Evolutionary conservation across 2,113 vertebrate species (phyloP).

Genomic region (Macrotis lagotis): DNA sequence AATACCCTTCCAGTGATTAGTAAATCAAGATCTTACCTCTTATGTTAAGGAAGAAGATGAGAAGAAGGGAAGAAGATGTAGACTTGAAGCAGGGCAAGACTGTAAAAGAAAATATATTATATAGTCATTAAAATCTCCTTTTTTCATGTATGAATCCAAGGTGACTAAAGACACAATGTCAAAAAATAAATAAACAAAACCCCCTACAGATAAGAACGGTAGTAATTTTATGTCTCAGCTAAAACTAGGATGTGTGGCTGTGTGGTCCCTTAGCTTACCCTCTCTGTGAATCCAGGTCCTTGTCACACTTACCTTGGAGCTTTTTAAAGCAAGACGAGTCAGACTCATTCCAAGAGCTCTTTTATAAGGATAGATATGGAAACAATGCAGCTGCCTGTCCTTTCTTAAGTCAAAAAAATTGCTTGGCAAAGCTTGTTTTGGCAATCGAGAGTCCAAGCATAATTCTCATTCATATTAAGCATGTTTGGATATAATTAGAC

Average conservation of each 20-base stretch:
- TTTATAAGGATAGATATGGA: slow-evolving; percentile 83
- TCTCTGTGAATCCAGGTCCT: slow-evolving; percentile 38
- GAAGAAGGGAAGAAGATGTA: slow-evolving; percentile 63
- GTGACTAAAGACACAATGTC: slow-evolving; percentile 19
- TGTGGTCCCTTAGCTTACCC: slow-evolving; percentile 43
- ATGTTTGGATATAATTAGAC: slow-evolving; percentile 89
- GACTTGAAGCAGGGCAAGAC: slow-evolving; percentile 65
- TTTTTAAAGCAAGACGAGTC: slow-evolving; percentile 82
- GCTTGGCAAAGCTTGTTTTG: slow-evolving; percentile 85
- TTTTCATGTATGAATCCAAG: slow-evolving; percentile 15
- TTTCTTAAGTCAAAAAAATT: slow-evolving; percentile 87
- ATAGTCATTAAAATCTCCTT: slow-evolving; percentile 17
- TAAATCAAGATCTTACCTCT: slow-evolving; percentile 83
- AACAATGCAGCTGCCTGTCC: slow-evolving; percentile 83
- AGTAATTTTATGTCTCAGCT: slow-evolving; percentile 35
- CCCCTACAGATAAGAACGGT: not conserved
- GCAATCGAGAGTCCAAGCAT: slow-evolving; percentile 82
- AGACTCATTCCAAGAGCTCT: slow-evolving; percentile 68
- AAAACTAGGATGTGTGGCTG: slow-evolving; percentile 13
- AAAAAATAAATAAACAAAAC: slow-evolving; percentile 33
- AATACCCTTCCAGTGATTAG: slow-evolving; percentile 37
- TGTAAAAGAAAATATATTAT: slow-evolving; percentile 74
- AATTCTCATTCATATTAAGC: slow-evolving; percentile 85
- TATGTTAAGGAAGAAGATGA: slow-evolving; percentile 54
- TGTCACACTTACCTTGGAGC: slow-evolving; percentile 84